A percentile compares a stretch with the other conserved stretches of the same genome.
These are phyloP conservation scores for Drosophila dives DNA, from an alignment of 2,888 invertebrate genomes.

Conservation along the genomic window DNA sequence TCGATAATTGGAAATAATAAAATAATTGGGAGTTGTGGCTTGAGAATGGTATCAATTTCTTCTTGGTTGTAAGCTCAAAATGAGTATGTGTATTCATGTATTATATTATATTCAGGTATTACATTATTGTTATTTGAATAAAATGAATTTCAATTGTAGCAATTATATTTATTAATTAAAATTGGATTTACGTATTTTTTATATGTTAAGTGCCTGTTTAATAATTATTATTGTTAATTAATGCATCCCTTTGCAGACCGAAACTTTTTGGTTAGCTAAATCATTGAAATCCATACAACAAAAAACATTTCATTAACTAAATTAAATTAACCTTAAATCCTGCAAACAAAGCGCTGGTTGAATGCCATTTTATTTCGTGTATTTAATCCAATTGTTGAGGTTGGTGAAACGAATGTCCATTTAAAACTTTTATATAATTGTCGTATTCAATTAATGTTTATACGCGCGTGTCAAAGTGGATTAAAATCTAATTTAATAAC, in stretches of 20 bases:
- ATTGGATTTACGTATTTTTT: not conserved
- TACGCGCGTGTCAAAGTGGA: constrained; percentile 66
- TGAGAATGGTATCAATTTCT: not conserved
- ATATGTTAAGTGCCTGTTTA: not conserved
- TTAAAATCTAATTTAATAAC: constrained; percentile 77
- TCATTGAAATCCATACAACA: constrained; percentile 9
- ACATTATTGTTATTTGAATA: not conserved
- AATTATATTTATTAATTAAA: not conserved
- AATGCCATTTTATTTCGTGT: constrained; percentile 62
- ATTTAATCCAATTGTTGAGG: constrained; percentile 72
- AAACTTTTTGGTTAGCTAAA: constrained; percentile 33
- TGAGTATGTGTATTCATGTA: not conserved
- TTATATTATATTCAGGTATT: not conserved
- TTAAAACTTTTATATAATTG: constrained; percentile 71
- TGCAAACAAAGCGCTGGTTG: constrained; percentile 55
- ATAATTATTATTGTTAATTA: constrained; percentile 30
- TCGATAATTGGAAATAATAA: no score
- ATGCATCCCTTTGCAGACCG: constrained; percentile 11
- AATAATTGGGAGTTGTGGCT: not conserved
- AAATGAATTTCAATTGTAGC: not conserved
- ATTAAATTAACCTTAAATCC: constrained; percentile 66
- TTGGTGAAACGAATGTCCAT: constrained; percentile 55
- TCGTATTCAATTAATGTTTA: constrained; percentile 71
- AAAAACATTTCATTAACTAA: constrained; percentile 66
- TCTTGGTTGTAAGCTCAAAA: not conserved